Evolutionary conservation across 2,113 vertebrate species (phyloP), one percentile per base, ranked within the genome.

Genomic region (Etheostoma spectabile): DNA sequence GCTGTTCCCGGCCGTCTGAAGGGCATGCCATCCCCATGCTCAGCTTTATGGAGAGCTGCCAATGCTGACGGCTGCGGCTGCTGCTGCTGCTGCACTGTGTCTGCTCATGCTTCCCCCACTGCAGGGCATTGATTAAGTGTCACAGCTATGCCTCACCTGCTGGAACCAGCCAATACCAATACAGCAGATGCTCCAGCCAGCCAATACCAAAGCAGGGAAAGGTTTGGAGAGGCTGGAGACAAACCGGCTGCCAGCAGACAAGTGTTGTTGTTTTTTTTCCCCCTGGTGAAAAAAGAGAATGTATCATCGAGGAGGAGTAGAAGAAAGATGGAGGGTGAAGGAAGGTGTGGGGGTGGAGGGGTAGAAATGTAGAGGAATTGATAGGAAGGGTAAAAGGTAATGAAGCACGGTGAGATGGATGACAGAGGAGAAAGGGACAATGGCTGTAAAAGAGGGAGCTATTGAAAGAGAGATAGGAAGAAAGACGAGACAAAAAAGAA

Each of bases 91-190:
- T 89, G 86, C 70, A 66, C 86, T 88, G 80, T 68, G 80, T 92
- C 89, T 93, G 88, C 90, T 81, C 89, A 84, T 77, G 62, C 74
- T 67, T 74, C 86, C 46, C 46, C 80, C 80, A 72, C 89, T 80
- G 79, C 87, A 90, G 89, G 86, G 84, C 87, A 91, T 90, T 90
- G 91, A 94, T 93, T 87, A 92, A 89, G 90, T 85, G 87, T 72
- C 89, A 87, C 75, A 81, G 86, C 83, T 51, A 62, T 53, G 71
- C 91, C 88, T 94, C 85, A 92, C 91, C 92, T 93, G 92, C 88
- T 88, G 80, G 60, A 90, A 88, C 69, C 88, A 76, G 80, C 92
- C 91, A 93, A 93, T 92, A 77, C 24, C 66, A 63, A 66, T 33
- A n/a, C 55, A 75, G 82, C 82, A 69, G 81, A 67, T 18, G 55